Evolutionary conservation across 2,797 vertebrate species (phyloP).

Genomic region (Macropodus opercularis): DNA sequence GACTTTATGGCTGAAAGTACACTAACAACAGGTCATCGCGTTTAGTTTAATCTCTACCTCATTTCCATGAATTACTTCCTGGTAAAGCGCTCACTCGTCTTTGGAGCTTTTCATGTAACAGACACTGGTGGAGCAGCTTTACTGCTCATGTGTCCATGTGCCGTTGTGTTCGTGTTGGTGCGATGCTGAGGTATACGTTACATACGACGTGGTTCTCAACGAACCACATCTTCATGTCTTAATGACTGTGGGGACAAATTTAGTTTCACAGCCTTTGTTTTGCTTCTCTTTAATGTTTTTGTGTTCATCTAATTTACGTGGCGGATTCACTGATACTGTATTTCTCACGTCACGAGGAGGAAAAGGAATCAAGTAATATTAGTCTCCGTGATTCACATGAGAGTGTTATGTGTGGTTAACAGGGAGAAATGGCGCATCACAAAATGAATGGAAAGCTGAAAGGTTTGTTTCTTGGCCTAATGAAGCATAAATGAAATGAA

Average conservation of each 20-base stretch:
- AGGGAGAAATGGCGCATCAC: not conserved
- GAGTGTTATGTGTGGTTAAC: not conserved
- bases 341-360: slow-evolving; percentile 7
- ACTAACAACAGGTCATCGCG: too few species aligned
- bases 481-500: not conserved
- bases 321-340: slow-evolving; percentile 7
- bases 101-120: not conserved
- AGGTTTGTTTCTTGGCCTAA: not conserved
- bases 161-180: not conserved
- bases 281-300: slow-evolving; percentile 4
- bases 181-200: not conserved
- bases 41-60: too few species aligned
- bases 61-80: too few species aligned
- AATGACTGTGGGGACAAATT: not conserved
- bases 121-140: not conserved
- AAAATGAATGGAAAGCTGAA: not conserved
- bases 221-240: not conserved
- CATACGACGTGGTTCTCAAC: not conserved
- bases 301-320: slow-evolving; percentile 3
- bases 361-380: slow-evolving; percentile 19
- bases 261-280: not conserved
- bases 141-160: not conserved
- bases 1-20: too few species aligned
- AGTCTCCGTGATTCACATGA: slow-evolving; percentile 2
- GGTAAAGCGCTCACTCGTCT: too few species aligned